A percentile compares a stretch with the other conserved stretches of the same genome.
Conservation (phyloP, 1,140 invertebrate genomes). For the Hyphantria cunea region DNA sequence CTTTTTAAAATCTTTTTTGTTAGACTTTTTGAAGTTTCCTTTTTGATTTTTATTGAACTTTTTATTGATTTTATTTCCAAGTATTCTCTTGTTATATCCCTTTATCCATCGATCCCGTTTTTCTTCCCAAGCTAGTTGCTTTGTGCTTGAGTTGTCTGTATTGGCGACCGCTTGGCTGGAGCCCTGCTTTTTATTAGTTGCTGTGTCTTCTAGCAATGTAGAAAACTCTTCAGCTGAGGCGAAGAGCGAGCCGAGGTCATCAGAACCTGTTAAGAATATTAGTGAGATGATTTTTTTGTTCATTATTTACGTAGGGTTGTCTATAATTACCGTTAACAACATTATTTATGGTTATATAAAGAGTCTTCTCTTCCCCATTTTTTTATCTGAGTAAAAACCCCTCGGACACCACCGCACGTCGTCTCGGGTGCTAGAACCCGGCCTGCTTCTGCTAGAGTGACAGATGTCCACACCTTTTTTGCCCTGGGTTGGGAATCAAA, state of each 20-base stretch:
- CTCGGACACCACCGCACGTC: too few relatives aligned
- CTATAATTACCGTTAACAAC: too few relatives aligned
- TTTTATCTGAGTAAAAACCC: too few relatives aligned
- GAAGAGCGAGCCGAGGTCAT: conserved; percentile 83
- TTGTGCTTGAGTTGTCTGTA: conserved; percentile 85
- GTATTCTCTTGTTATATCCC: conserved; percentile 71
- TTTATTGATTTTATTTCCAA: conserved; percentile 52
- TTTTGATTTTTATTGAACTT: conserved; percentile 42
- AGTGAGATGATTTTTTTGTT: neutral
- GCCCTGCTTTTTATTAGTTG: conserved; percentile 84
- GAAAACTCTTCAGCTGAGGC: conserved; percentile 90
- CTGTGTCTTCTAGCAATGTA: conserved; percentile 86
- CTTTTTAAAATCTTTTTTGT: conserved; percentile 7
- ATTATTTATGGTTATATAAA: too few relatives aligned
- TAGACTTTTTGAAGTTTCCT: conserved; percentile 15
- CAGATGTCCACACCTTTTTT: too few relatives aligned
- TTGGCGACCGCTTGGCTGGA: conserved; percentile 84
- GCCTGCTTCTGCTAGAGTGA: too few relatives aligned
- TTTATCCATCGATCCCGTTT: conserved; percentile 80
- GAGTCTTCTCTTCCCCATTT: too few relatives aligned
- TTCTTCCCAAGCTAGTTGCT: conserved; percentile 87
- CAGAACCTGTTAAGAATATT: conserved; percentile 49
- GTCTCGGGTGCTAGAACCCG: too few relatives aligned
- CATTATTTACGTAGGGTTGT: too few relatives aligned
- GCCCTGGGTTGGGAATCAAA: too few relatives aligned